Base-by-base conservation (phyloP, 2,797 vertebrate genomes). In the Psittacula echo region DNA sequence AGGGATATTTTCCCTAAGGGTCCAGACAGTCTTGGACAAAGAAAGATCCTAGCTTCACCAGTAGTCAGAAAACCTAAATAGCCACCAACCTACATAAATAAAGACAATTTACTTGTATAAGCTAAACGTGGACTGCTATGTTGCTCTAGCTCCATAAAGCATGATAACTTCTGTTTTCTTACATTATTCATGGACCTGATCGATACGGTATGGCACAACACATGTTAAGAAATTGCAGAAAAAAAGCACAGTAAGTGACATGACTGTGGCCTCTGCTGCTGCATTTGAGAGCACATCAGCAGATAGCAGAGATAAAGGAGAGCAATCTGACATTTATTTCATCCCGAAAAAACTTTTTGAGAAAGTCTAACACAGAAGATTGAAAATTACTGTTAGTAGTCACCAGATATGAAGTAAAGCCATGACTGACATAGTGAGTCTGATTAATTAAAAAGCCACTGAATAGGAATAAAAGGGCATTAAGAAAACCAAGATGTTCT, bases 371-470 rank as follows among this genome's bases (percentile, higher is more conserved):
- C 80, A 56, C 9, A 75, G 20, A 71, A 72, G 41, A 78, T 10
- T 56, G 58, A 75, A 77, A 85, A 68, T 10, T 14, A 80, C 44
- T 67, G 13, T 7, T 44, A n/a, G 21, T 26, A 70, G 30, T 77
- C 12, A 76, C 5, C 24, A n/a, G 19, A 39, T 62, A 78, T 21
- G n/a, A 83, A 65, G 7, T 20, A 73, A 67, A 90, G 5, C 5
- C 10, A 39, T 0, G 8, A 17, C 1, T 80, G 13, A 56, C 26
- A n/a, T 12, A 48, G 11, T 37, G 7, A 4, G 4, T 41, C 20
- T 47, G 13, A 29, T 70, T 61, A 68, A 68, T 48, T 44, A 20
- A 80, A 85, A 73, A 18, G 20, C 2, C 7, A 26, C 13, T 5
- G 10, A 39, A 27, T 9, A 53, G 21, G 17, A 83, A 42, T 66